These are phyloP conservation scores for Melanerpes aurifrons DNA, from an alignment of 2,113 vertebrate species.

Conservation along the genomic window DNA sequence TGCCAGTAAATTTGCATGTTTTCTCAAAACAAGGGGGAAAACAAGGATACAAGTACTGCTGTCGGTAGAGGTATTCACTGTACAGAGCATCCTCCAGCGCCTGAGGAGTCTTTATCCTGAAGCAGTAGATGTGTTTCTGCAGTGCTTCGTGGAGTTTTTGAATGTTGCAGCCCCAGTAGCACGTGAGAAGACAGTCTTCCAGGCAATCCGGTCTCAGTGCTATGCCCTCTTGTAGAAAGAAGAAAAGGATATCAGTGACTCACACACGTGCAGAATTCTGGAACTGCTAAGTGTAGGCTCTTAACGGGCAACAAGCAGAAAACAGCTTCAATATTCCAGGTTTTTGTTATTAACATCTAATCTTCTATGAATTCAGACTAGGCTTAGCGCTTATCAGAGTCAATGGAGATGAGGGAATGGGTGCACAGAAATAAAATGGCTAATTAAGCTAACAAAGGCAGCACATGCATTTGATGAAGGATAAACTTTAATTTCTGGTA, in stretches of 20 bases:
- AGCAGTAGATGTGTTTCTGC: slow-evolving; percentile 80
- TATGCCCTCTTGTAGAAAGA: slow-evolving; percentile 80
- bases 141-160: slow-evolving; percentile 84
- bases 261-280: neutral
- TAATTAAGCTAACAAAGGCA: neutral
- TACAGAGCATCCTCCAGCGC: slow-evolving; percentile 85
- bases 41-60: slow-evolving; percentile 92
- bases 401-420: neutral
- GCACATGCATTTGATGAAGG: neutral
- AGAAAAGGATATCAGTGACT: neutral
- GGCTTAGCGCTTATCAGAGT: neutral
- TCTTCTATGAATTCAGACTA: neutral
- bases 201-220: slow-evolving; percentile 83
- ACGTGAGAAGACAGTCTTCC: slow-evolving; percentile 87
- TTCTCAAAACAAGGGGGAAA: slow-evolving; percentile 3
- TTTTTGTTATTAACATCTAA: neutral
- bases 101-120: slow-evolving; percentile 79
- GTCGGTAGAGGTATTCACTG: slow-evolving; percentile 77
- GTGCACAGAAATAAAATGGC: neutral
- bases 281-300: neutral
- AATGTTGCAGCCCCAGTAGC: slow-evolving; percentile 93
- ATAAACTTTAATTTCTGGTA: slow-evolving; percentile 38
- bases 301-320: neutral
- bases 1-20: slow-evolving; percentile 16
- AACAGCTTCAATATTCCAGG: neutral